Evolutionary conservation across 1,140 invertebrate genomes (phyloP).

Genomic region (Bombus haemorrhoidalis): DNA sequence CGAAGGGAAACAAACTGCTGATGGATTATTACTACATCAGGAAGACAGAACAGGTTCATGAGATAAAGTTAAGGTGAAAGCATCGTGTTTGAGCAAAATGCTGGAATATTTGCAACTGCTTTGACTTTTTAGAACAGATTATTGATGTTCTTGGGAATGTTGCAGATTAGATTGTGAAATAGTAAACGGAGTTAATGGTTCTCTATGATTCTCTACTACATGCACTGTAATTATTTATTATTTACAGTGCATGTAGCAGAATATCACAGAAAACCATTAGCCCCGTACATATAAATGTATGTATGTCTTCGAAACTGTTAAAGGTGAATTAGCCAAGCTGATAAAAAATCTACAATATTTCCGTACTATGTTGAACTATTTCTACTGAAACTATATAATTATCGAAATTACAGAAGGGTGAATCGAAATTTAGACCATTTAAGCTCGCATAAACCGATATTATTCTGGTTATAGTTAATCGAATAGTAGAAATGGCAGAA

Average conservation of each 20-base stretch:
- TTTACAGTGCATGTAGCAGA: neutral
- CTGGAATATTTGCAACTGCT: neutral
- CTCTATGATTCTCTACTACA: neutral
- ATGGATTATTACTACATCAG: neutral
- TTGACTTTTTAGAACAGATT: neutral
- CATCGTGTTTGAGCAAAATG: neutral
- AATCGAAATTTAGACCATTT: neutral
- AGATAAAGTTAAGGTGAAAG: neutral
- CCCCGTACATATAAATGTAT: too few species aligned
- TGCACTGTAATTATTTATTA: neutral
- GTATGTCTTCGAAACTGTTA: neutral
- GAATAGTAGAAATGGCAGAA: neutral
- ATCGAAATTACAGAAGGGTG: neutral
- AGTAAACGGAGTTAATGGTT: neutral
- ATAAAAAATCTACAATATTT: neutral
- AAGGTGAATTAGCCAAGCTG: neutral
- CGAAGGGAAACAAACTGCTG: neutral
- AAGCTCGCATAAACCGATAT: neutral
- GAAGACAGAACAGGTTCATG: slow-evolving; percentile 9
- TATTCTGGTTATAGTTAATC: neutral
- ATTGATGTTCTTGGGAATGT: neutral
- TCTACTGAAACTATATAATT: neutral
- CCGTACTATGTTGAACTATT: neutral
- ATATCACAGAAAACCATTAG: neutral
- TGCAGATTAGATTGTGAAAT: neutral